A percentile compares a stretch with the other conserved stretches of the same genome.
phyloP scores from a whole-genome alignment of 2,888 invertebrate genomes.

The Yponomeuta plumbellus region DNA sequence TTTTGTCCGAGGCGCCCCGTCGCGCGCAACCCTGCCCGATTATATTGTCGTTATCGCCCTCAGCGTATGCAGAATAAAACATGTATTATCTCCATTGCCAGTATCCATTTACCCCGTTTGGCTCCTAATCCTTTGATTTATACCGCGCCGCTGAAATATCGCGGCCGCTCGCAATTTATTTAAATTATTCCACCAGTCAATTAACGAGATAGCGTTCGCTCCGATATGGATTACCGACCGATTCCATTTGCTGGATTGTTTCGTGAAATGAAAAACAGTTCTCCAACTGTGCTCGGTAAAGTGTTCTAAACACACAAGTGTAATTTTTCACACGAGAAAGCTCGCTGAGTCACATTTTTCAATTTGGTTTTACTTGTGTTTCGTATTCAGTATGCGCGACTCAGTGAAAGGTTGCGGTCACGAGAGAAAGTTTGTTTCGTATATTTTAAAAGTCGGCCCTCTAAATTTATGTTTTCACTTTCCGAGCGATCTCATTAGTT shows the following conservation, averaged over 20 bases:
- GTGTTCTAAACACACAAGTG: conserved; percentile 30
- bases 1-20: conserved; percentile 59
- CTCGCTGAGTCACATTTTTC: conserved; percentile 15
- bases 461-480: conserved; percentile 38
- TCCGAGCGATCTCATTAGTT: conserved; percentile 62
- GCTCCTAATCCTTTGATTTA: conserved; percentile 73
- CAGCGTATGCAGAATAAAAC: conserved; percentile 73
- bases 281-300: not conserved
- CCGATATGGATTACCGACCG: conserved; percentile 31
- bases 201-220: conserved; percentile 69
- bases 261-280: conserved; percentile 16
- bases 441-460: conserved; percentile 40
- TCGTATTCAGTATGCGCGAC: not conserved
- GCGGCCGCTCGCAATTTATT: conserved; percentile 67
- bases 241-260: conserved; percentile 38
- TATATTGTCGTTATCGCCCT: conserved; percentile 71
- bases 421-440: conserved; percentile 38
- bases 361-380: conserved; percentile 10
- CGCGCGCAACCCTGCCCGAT: conserved; percentile 45
- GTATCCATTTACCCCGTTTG: conserved; percentile 63
- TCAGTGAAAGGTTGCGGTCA: conserved; percentile 23
- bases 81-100: conserved; percentile 67
- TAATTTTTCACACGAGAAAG: conserved; percentile 29
- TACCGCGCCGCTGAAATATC: conserved; percentile 65
- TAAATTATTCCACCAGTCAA: conserved; percentile 73